Evolutionary conservation across 2,113 vertebrate species (phyloP).

Genomic region (Marcusenius ussheri): DNA sequence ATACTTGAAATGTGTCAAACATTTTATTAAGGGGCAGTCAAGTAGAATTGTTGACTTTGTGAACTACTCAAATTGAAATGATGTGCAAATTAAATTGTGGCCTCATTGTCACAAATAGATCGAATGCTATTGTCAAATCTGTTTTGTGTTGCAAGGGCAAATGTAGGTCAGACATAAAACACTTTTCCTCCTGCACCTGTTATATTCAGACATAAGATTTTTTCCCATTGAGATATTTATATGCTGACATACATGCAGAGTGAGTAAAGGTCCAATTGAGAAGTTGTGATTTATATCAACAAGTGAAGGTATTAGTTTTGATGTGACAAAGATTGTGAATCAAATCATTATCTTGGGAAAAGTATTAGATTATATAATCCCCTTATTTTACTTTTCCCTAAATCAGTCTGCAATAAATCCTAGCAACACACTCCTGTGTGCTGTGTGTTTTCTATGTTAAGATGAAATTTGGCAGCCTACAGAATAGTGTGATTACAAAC

Average conservation of each 20-base stretch:
- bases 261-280: background rate
- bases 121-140: background rate
- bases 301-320: background rate
- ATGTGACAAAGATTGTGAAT: background rate
- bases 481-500: background rate
- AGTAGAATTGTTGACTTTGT: conserved; percentile 34
- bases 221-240: too few species aligned
- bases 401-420: background rate
- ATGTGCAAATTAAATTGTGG: conserved; percentile 38
- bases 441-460: background rate
- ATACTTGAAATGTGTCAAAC: conserved; percentile 44
- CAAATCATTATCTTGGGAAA: background rate
- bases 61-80: conserved; percentile 35
- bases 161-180: background rate
- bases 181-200: background rate
- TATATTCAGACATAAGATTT: background rate
- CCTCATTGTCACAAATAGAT: conserved; percentile 25
- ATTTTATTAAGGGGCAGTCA: conserved; percentile 45
- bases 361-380: background rate
- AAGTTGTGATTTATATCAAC: background rate
- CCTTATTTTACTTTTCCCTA: background rate
- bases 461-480: background rate
- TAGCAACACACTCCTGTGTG: background rate
- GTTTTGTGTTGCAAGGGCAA: conserved; percentile 2
- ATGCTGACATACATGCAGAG: background rate